A percentile compares a stretch with the other conserved stretches of the same genome.
These are phyloP conservation scores for Chiroxiphia lanceolata DNA, from an alignment of 2,797 vertebrate genomes.

Conservation along the genomic window DNA sequence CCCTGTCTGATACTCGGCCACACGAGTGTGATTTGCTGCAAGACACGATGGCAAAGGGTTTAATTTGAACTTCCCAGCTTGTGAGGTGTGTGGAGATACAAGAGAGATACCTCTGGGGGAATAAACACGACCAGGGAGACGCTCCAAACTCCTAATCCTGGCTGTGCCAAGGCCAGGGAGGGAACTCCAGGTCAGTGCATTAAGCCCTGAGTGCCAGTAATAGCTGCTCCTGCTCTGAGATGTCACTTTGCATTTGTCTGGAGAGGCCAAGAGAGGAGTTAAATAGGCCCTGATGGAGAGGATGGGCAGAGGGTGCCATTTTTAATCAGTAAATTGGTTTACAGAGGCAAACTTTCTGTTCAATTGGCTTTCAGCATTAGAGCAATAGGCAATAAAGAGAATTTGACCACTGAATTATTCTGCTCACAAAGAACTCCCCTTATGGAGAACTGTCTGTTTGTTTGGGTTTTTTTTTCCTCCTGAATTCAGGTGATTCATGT, in stretches of 20 bases:
- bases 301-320: neutral
- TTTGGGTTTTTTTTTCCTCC: neutral
- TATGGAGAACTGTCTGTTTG: neutral
- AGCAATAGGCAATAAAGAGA: accelerated
- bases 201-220: constrained; percentile 49
- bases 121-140: constrained; percentile 65
- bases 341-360: neutral
- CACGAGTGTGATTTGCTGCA: constrained; percentile 63
- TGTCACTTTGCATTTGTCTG: constrained; percentile 65
- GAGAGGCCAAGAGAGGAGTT: constrained; percentile 18
- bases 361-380: neutral
- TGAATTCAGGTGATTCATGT: neutral
- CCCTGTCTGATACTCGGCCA: constrained; percentile 54
- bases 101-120: constrained; percentile 46
- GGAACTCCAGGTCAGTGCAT: constrained; percentile 34
- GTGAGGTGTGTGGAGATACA: constrained; percentile 67
- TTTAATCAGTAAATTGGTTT: constrained; percentile 40
- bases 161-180: constrained; percentile 57
- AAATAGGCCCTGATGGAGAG: neutral
- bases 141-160: constrained; percentile 43
- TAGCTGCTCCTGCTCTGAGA: constrained; percentile 41
- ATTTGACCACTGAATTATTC: neutral
- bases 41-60: constrained; percentile 65
- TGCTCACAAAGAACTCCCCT: neutral
- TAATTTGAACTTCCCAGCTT: constrained; percentile 71